Evolutionary conservation across 2,797 vertebrate genomes (phyloP).

Genomic region (Brachymystax lenok): DNA sequence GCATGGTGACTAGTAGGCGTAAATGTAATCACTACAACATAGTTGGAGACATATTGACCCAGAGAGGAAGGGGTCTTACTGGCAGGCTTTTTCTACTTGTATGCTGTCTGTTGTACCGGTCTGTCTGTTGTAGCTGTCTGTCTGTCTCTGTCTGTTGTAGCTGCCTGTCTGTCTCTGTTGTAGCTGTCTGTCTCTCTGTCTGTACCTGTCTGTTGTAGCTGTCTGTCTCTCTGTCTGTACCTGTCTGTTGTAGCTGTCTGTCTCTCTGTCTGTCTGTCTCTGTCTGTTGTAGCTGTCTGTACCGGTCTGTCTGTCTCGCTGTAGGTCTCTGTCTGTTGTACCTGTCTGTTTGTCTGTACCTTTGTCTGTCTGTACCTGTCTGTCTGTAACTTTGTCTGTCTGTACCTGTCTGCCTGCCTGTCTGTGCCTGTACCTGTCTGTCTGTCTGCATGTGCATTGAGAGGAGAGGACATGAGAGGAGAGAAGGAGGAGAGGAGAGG

Average conservation of each 20-base stretch:
- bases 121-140: slow-evolving; percentile 22
- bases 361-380: too few species aligned
- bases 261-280: too few species aligned
- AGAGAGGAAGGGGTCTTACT: slow-evolving; percentile 35
- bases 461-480: too few species aligned
- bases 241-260: too few species aligned
- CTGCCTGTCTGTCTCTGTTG: slow-evolving; percentile 16
- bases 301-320: too few species aligned
- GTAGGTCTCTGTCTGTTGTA: neutral
- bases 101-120: slow-evolving; percentile 43
- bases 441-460: neutral
- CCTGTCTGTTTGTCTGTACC: neutral
- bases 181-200: slow-evolving; percentile 4
- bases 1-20: slow-evolving; percentile 33
- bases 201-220: neutral
- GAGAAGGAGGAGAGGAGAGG: too few species aligned
- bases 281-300: too few species aligned
- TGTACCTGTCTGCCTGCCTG: too few species aligned
- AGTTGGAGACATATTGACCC: slow-evolving; percentile 39
- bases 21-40: slow-evolving; percentile 40
- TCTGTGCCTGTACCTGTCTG: too few species aligned
- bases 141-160: slow-evolving; percentile 17
- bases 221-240: neutral
- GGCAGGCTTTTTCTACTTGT: slow-evolving; percentile 45
- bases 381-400: too few species aligned